Evolutionary conservation across 2,797 vertebrate genomes (phyloP).

Genomic region (Propithecus perrieri): DNA sequence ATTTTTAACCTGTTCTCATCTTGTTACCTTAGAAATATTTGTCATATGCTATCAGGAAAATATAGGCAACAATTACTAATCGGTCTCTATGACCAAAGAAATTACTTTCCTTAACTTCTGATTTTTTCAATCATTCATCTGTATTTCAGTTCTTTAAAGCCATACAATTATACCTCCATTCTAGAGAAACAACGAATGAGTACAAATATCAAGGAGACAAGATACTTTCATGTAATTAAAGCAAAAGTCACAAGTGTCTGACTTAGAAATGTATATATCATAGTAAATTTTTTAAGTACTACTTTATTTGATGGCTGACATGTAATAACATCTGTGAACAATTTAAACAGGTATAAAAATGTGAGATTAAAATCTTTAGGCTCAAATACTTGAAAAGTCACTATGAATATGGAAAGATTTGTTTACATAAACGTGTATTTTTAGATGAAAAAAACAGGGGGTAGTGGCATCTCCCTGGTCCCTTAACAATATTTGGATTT

Average conservation of each 20-base stretch:
- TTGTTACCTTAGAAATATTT: constrained; percentile 62
- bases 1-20: constrained; percentile 61
- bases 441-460: constrained; percentile 62
- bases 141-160: constrained; percentile 72
- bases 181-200: constrained; percentile 42
- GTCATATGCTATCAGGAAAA: constrained; percentile 59
- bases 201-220: constrained; percentile 57
- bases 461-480: constrained; percentile 70
- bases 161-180: constrained; percentile 39
- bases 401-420: constrained; percentile 55
- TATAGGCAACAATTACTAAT: constrained; percentile 54
- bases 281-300: constrained; percentile 52
- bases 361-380: constrained; percentile 67
- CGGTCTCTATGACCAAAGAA: constrained; percentile 51
- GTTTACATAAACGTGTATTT: constrained; percentile 68
- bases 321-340: constrained; percentile 56
- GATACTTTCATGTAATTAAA: constrained; percentile 63
- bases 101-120: constrained; percentile 22
- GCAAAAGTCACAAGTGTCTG: constrained; percentile 42
- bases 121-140: constrained; percentile 63
- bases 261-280: constrained; percentile 60
- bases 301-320: constrained; percentile 60
- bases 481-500: constrained; percentile 69
- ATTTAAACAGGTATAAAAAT: constrained; percentile 74
- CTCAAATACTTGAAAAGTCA: constrained; percentile 60